These are phyloP conservation scores for Amiota minor DNA, from an alignment of 2,888 invertebrate species.

Conservation along the genomic window DNA sequence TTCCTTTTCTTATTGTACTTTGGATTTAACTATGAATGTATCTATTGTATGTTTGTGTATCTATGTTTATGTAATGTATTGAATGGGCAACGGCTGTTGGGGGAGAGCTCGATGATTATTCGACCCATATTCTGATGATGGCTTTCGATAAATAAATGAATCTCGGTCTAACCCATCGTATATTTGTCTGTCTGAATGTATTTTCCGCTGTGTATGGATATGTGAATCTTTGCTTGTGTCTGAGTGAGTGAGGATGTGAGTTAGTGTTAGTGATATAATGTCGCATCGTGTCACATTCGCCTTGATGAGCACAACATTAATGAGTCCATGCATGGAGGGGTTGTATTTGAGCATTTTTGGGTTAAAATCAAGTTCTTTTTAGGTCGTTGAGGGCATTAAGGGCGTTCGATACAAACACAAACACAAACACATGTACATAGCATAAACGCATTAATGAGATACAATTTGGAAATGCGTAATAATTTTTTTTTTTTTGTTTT, in stretches of 20 bases:
- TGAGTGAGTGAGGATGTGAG: neutral
- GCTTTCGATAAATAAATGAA: conserved; percentile 24
- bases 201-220: neutral
- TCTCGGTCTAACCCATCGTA: neutral
- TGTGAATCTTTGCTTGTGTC: neutral
- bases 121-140: conserved; percentile 12
- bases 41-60: neutral
- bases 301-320: conserved; percentile 24
- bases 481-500: too few relatives aligned
- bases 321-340: neutral
- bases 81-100: neutral
- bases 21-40: conserved; percentile 20
- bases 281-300: conserved; percentile 4
- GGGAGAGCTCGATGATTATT: neutral
- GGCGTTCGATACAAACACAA: neutral
- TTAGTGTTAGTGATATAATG: conserved; percentile 13
- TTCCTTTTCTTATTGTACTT: neutral
- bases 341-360: neutral
- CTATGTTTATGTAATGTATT: neutral
- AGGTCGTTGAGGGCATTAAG: neutral
- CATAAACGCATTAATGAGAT: too few relatives aligned
- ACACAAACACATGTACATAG: neutral
- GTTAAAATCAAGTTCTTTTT: neutral
- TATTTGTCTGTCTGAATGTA: conserved; percentile 1
- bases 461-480: too few relatives aligned